Percentiles rank a stretch among this genome's conserved stretches.
phyloP scores from a whole-genome alignment of 2,113 vertebrate genomes.

The Reinhardtius hippoglossoides region DNA sequence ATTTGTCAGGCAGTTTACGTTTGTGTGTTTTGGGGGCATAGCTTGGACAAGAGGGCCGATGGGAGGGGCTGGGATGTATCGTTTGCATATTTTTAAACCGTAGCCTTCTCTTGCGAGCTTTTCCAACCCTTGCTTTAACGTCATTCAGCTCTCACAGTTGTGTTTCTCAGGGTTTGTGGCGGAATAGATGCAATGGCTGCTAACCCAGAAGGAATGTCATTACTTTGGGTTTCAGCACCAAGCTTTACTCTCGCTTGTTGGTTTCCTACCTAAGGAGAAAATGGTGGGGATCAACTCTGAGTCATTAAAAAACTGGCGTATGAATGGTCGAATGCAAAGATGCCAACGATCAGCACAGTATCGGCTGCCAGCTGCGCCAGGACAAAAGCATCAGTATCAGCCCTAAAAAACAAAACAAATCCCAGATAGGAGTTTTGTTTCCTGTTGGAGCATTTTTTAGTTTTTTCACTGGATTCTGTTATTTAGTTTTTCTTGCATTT shows the following conservation, averaged over 20 bases:
- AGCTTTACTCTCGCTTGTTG: constrained; percentile 31
- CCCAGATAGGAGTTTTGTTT: not conserved
- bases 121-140: too few species aligned
- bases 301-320: constrained; percentile 39
- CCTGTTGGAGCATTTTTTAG: not conserved
- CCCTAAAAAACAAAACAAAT: not conserved
- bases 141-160: not conserved
- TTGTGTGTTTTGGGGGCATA: too few species aligned
- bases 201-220: constrained; percentile 26
- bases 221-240: constrained; percentile 33
- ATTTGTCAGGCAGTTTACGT: too few species aligned
- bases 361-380: not conserved
- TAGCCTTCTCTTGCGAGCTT: too few species aligned
- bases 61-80: too few species aligned
- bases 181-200: constrained; percentile 31
- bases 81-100: too few species aligned
- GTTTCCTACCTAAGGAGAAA: constrained; percentile 36
- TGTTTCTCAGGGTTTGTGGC: constrained; percentile 24
- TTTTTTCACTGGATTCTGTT: constrained; percentile 7
- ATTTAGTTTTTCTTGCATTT: not conserved
- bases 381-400: constrained; percentile 21
- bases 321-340: constrained; percentile 8
- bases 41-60: too few species aligned
- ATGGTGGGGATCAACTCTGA: constrained; percentile 11
- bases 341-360: constrained; percentile 11